A percentile compares a stretch with the other conserved stretches of the same genome.
These are phyloP conservation scores for Tortricodes alternella DNA, from an alignment of 2,888 invertebrate species.

Conservation along the genomic window DNA sequence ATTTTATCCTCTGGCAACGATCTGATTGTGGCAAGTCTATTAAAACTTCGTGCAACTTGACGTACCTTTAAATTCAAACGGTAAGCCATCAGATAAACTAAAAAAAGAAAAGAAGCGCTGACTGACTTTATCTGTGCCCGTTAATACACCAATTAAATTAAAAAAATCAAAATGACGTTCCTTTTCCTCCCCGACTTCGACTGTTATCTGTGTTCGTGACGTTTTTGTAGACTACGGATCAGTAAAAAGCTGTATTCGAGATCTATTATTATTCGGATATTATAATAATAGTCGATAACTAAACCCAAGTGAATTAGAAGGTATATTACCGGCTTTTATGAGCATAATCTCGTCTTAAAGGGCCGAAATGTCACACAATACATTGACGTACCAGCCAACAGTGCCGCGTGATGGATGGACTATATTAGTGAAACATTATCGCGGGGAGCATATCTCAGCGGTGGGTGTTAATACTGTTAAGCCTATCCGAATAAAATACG, in stretches of 20 bases:
- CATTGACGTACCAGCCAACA: conserved; percentile 12
- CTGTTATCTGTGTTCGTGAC: conserved; percentile 35
- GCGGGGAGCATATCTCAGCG: conserved; percentile 16
- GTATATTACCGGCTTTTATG: conserved; percentile 9
- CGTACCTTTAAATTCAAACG: conserved; percentile 79
- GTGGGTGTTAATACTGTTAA: conserved; percentile 30
- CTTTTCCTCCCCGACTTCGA: conserved; percentile 49
- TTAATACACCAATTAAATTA: conserved; percentile 79
- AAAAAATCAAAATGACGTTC: conserved; percentile 71
- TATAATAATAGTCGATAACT: too few relatives aligned
- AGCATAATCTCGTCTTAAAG: conserved; percentile 16
- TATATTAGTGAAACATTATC: conserved; percentile 28
- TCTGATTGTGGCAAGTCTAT: conserved; percentile 76
- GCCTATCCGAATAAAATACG: conserved; percentile 17
- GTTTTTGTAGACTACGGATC: conserved; percentile 31
- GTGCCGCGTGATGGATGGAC: conserved; percentile 16
- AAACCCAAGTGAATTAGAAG: conserved; percentile 1
- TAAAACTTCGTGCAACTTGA: conserved; percentile 76
- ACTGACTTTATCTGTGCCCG: conserved; percentile 77
- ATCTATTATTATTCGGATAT: too few relatives aligned
- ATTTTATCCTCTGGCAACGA: conserved; percentile 62
- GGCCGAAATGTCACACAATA: conserved; percentile 24
- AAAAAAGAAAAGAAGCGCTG: conserved; percentile 57
- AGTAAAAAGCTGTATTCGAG: too few relatives aligned
- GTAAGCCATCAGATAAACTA: conserved; percentile 79